Base-by-base conservation (phyloP, 2,797 vertebrate genomes). In the Thalassophryne amazonica region DNA sequence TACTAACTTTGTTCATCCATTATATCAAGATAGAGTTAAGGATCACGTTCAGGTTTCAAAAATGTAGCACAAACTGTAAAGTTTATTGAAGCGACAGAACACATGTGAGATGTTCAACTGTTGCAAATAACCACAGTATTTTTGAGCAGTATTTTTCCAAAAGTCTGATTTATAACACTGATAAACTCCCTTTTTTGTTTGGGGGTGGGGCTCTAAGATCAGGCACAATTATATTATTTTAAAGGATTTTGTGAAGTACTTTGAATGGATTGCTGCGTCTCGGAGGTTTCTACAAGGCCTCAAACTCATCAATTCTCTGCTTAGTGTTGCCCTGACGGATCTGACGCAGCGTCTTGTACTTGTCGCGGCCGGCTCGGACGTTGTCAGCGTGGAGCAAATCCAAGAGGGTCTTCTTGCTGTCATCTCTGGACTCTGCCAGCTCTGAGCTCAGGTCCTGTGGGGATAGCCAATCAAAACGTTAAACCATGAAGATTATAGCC, bases 301-400 rank as follows among this genome's bases (percentile, higher is more conserved):
- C 96, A 31, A 99, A 99, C 86, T 99, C 97, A 4, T 99, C 95
- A 0, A 98, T 92, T 76, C 95, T 93, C 90, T 99, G 97, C 91
- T 98, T 99, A 77, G 97, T 99, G 89, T 98, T 96, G 73, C 97
- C 97, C 87, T 90, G 88, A 1, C 95, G 95, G 79, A 99, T 99
- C 88, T 98, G 95, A 42, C 94, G 90, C 78, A 99, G 91, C 0
- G 96, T 99, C 91, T 98, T 98, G 91, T 98, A 99, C 86, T 99
- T 99, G 92, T 99, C 95, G 1, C 95, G 93, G 4, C 97, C 95
- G 10, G 51, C 90, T 4, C 89, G 78, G 76, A 94, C 82, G 62
- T 99, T 99, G 83, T 96, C 91, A 0, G 84, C 91, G 73, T 98
- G 96, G 57, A 98, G 91, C 32, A 95, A 23, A 10, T 99, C 96